A percentile compares a stretch with the other conserved stretches of the same genome.
These are phyloP conservation scores for Phacellophora camtschatica DNA, from an alignment of 30 jellyfish, hydroid and myxozoan genomes.

Conservation along the genomic window DNA sequence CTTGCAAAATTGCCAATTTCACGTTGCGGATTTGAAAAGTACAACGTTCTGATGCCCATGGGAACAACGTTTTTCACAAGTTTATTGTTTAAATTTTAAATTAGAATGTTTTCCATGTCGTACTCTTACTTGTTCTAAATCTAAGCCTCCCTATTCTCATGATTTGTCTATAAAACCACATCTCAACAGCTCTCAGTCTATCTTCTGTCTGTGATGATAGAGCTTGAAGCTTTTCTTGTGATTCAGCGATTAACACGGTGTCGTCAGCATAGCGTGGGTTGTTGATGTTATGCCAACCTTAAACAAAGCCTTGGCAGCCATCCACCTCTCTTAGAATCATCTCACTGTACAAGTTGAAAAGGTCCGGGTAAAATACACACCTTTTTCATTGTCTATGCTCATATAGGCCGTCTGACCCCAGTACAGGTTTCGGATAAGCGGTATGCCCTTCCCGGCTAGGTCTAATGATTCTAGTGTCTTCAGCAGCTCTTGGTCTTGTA, in stretches of 20 bases:
- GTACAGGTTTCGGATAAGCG: neutral
- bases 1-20: too few relatives aligned
- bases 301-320: neutral
- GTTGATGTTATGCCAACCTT: slow-evolving; percentile 1
- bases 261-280: slow-evolving; percentile 25
- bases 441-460: neutral
- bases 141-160: too few relatives aligned
- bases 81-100: too few relatives aligned
- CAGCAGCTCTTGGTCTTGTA: slow-evolving; percentile 5
- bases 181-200: too few relatives aligned
- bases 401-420: slow-evolving; percentile 17
- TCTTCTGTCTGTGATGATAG: too few relatives aligned
- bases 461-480: neutral
- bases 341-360: neutral
- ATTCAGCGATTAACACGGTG: slow-evolving; percentile 13
- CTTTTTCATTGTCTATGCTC: neutral
- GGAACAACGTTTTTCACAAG: too few relatives aligned
- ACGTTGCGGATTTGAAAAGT: too few relatives aligned
- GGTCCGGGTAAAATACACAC: slow-evolving; percentile 4
- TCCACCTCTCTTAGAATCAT: slow-evolving; percentile 11
- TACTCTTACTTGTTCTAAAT: too few relatives aligned
- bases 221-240: neutral
- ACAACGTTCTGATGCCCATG: too few relatives aligned
- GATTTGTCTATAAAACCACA: too few relatives aligned
- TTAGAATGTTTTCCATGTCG: too few relatives aligned